These are phyloP conservation scores for Bellardia pandia DNA, from an alignment of 2,888 invertebrate species.

Conservation along the genomic window DNA sequence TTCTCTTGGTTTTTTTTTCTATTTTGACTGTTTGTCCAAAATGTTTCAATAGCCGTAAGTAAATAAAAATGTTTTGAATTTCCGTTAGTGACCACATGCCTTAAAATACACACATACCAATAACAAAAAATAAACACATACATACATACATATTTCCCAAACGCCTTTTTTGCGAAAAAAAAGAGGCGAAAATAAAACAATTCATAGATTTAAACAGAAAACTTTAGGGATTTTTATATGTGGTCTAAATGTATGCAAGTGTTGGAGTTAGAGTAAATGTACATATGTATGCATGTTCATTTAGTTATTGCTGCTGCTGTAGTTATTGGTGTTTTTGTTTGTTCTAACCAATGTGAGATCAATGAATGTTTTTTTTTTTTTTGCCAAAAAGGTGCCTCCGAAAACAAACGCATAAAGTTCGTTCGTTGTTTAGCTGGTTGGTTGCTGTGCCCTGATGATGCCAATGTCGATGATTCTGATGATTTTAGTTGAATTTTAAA, in stretches of 20 bases:
- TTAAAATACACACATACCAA: conserved; percentile 41
- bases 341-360: conserved; percentile 67
- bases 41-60: conserved; percentile 72
- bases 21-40: conserved; percentile 16
- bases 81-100: conserved; percentile 70
- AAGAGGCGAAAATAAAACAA: conserved; percentile 38
- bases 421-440: neutral
- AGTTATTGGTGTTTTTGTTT: conserved; percentile 55
- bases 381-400: conserved; percentile 40
- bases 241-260: conserved; percentile 26
- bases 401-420: conserved; percentile 58
- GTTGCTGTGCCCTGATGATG: conserved; percentile 30
- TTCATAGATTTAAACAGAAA: conserved; percentile 60
- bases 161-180: conserved; percentile 46
- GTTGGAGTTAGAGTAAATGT: conserved; percentile 5
- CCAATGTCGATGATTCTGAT: conserved; percentile 37
- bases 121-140: neutral
- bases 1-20: neutral
- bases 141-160: conserved; percentile 45
- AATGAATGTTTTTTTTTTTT: conserved; percentile 57
- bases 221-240: conserved; percentile 67
- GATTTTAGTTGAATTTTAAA: conserved; percentile 50
- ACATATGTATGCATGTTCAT: conserved; percentile 39
- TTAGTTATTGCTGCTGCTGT: conserved; percentile 8
- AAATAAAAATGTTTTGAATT: conserved; percentile 73